Evolutionary conservation across 1,140 invertebrate genomes (phyloP), one percentile per base, ranked within the genome.

Genomic region (Lordiphosa stackelbergi): DNA sequence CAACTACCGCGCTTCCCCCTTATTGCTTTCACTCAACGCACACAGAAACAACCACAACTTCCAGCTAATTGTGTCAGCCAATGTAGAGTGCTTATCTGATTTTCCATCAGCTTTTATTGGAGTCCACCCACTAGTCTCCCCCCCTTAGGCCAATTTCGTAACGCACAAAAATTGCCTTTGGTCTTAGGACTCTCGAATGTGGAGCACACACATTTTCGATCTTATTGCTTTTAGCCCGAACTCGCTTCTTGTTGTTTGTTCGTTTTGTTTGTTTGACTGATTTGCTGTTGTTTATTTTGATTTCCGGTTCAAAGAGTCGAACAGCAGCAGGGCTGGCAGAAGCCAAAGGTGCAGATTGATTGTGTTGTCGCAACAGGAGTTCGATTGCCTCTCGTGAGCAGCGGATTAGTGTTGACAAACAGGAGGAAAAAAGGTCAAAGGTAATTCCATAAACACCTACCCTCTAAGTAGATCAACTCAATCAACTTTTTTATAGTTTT

Each of bases 261-360:
- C 78, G 77, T 79, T 78, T 78, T 78, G 74, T 81, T 79, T 79
- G 74, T 79, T 79, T 79, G 74, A 79, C 75, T 79, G 74, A 79
- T 79, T 79, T 79, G 74, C 74, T 70, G 66, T 71, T 79, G 74
- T 79, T 79, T 79, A 79, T 79, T 79, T 79, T 74, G 74, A 79
- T 79, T 79, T 79, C 74, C 74, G 74, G 75, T 73, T 79, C 74
- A 71, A 81, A 81, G 52, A 42, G 45, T 4, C 35, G 42, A 34
- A 46, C 34, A 40, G 53, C 40, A 58, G 36, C 45, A 38, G 16
- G 28, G 31, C 53, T 12, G 42, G 19, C 19, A 3, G 19, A 31
- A 43, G 59, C 56, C 58, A 45, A 46, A 40, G 47, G 61, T 61
- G 57, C 51, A 60, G 75, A 71, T 79, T 81, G 74, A 79, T 79